A percentile compares a stretch with the other conserved stretches of the same genome.
These are phyloP conservation scores for Melanerpes aurifrons DNA, from an alignment of 2,113 vertebrate species.

Conservation along the genomic window DNA sequence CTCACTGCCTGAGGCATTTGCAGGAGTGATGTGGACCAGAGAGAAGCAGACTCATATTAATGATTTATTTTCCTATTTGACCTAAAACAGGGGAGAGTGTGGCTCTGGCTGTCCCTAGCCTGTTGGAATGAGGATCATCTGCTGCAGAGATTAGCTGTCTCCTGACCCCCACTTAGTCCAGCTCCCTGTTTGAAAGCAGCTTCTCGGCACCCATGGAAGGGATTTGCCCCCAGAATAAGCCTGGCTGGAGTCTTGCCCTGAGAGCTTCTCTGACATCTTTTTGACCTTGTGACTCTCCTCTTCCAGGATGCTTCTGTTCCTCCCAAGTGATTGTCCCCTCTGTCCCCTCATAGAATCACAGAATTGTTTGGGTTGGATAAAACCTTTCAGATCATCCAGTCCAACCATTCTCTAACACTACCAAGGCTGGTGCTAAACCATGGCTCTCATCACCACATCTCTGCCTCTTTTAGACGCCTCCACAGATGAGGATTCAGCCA, in stretches of 20 bases:
- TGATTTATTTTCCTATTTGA: not conserved
- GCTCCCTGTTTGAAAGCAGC: not conserved
- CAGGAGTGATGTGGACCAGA: not conserved
- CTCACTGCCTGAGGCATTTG: not conserved
- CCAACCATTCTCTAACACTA: too few species aligned
- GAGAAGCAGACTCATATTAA: fast-evolving
- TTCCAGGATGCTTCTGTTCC: not conserved
- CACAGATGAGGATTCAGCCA: too few species aligned
- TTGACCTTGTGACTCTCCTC: not conserved
- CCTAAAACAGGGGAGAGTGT: not conserved
- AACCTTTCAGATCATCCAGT: too few species aligned
- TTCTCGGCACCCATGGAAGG: not conserved
- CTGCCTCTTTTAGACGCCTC: too few species aligned
- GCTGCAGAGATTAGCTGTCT: not conserved
- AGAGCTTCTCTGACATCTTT: not conserved
- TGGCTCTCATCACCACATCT: too few species aligned
- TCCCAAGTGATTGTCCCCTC: not conserved
- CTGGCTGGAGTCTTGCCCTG: not conserved
- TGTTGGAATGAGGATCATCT: not conserved
- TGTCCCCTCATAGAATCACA: too few species aligned
- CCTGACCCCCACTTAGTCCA: not conserved
- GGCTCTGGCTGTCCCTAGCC: not conserved
- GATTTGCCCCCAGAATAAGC: not conserved
- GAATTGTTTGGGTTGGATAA: too few species aligned
- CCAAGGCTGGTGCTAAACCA: too few species aligned